These are phyloP conservation scores for Danio aesculapii DNA, from an alignment of 2,797 vertebrate species.

Conservation along the genomic window DNA sequence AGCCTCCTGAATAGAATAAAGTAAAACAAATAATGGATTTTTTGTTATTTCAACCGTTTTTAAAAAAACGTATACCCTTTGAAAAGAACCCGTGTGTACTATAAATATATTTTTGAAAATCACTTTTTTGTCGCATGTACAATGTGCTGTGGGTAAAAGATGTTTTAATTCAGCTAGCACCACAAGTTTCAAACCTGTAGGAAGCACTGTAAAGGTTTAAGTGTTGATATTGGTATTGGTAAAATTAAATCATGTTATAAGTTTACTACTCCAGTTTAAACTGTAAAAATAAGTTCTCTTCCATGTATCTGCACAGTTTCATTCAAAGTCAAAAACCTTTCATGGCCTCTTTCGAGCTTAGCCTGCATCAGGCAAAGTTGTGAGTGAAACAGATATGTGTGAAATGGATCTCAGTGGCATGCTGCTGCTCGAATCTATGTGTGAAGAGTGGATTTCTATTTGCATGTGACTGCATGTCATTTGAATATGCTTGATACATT, in stretches of 20 bases:
- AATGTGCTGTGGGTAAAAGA: too few species aligned
- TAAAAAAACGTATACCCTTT: too few species aligned
- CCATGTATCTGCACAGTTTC: constrained; percentile 2
- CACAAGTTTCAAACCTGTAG: too few species aligned
- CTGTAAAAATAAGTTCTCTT: neutral
- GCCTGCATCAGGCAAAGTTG: constrained; percentile 61
- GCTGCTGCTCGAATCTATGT: constrained; percentile 76
- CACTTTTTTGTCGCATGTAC: too few species aligned
- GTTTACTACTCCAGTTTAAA: neutral
- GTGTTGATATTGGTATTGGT: too few species aligned
- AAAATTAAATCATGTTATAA: neutral
- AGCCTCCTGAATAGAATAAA: too few species aligned
- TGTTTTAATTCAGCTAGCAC: too few species aligned
- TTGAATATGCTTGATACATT: constrained; percentile 60
- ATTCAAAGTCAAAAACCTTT: constrained; percentile 1
- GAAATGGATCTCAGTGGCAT: constrained; percentile 78
- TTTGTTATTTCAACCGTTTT: too few species aligned
- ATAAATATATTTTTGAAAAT: too few species aligned
- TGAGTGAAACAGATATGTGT: constrained; percentile 72
- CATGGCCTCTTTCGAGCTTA: neutral
- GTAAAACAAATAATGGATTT: too few species aligned
- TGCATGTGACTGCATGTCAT: constrained; percentile 63
- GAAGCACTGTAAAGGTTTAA: too few species aligned
- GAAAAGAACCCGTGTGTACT: too few species aligned
- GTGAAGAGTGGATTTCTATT: constrained; percentile 73